These are phyloP conservation scores for Hycleus phaleratus DNA, from an alignment of 1,140 invertebrate genomes.

Conservation along the genomic window DNA sequence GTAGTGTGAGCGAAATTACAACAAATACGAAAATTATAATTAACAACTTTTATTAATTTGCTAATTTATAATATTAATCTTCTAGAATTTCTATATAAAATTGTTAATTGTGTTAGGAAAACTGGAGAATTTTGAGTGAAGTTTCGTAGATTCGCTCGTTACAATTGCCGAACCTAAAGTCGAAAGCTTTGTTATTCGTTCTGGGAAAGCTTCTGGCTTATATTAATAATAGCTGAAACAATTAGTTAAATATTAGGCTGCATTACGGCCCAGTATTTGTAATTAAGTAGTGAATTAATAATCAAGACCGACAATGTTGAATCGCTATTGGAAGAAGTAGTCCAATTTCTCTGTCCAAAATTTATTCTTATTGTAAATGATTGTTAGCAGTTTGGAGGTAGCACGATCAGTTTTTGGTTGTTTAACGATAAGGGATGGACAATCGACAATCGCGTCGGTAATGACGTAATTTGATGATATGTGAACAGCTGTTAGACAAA, in stretches of 20 bases:
- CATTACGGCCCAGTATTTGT: conserved; percentile 29
- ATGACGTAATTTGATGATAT: conserved; percentile 38
- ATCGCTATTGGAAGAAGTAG: conserved; percentile 9
- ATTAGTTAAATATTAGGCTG: conserved; percentile 40
- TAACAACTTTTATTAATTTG: no score
- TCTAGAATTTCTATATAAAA: no score
- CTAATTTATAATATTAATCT: no score
- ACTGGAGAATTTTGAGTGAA: not conserved
- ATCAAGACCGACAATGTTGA: conserved; percentile 5
- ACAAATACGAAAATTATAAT: not conserved
- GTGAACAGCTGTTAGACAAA: conserved; percentile 40
- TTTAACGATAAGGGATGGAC: conserved; percentile 29
- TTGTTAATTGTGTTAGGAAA: no score
- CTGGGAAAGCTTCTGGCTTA: conserved; percentile 23
- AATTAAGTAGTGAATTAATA: conserved; percentile 19
- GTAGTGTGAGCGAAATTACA: not conserved
- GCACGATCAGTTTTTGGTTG: conserved; percentile 6
- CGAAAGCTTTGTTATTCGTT: conserved; percentile 1
- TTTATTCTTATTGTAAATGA: no score
- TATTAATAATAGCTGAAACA: conserved; percentile 39
- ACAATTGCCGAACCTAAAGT: not conserved
- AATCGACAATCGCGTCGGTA: conserved; percentile 30
- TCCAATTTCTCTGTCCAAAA: not conserved
- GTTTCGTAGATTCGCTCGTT: not conserved
- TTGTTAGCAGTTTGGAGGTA: no score